Conservation (phyloP, 2,888 invertebrate species). For the Leptinotarsa juncta region DNA sequence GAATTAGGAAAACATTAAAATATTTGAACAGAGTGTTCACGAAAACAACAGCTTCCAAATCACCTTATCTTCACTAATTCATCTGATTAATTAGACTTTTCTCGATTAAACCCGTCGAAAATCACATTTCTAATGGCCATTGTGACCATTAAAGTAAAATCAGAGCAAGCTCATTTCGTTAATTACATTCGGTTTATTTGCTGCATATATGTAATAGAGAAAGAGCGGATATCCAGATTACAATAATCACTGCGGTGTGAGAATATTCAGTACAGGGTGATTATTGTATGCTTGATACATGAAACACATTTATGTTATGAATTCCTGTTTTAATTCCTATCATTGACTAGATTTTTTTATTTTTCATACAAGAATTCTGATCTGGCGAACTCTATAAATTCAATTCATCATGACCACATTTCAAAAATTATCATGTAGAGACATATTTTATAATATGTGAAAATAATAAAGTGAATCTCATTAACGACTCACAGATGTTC, state of each 20-base stretch:
- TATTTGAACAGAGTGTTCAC: constrained; percentile 1
- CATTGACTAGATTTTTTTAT: too few relatives aligned
- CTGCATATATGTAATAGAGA: constrained; percentile 30
- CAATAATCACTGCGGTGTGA: constrained; percentile 25
- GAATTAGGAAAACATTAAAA: constrained; percentile 7
- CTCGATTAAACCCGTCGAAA: constrained; percentile 32
- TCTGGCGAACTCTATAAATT: too few relatives aligned
- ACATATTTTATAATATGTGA: too few relatives aligned
- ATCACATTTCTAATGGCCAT: constrained; percentile 41
- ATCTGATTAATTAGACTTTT: constrained; percentile 35
- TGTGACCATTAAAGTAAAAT: constrained; percentile 37
- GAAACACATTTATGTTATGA: too few relatives aligned
- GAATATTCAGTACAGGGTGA: constrained; percentile 14
- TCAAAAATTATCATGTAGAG: too few relatives aligned
- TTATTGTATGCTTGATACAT: neutral
- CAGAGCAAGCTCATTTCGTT: constrained; percentile 35
- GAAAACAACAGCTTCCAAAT: constrained; percentile 23
- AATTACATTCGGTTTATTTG: constrained; percentile 38
- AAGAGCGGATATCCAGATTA: constrained; percentile 36
- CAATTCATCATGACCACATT: too few relatives aligned
- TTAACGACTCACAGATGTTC: too few relatives aligned
- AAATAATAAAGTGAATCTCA: too few relatives aligned
- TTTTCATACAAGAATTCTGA: too few relatives aligned
- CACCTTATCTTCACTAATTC: constrained; percentile 33
- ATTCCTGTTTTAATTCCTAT: too few relatives aligned